phyloP scores from a whole-genome alignment of 2,797 vertebrate genomes.

The Enteromius unitaeniatus region DNA sequence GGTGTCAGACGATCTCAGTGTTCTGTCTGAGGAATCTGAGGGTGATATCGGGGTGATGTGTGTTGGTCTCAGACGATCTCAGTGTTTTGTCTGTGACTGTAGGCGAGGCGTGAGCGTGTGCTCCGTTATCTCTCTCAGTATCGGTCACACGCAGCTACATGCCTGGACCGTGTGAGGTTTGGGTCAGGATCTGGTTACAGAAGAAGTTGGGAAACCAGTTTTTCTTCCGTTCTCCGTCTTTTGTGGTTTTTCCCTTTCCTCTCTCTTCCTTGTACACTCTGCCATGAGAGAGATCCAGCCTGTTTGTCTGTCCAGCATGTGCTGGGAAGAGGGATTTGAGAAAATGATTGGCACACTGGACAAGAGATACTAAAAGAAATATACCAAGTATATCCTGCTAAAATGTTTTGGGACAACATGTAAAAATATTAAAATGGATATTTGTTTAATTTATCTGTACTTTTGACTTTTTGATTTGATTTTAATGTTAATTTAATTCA shows the following conservation, averaged over 20 bases:
- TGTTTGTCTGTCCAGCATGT: not conserved
- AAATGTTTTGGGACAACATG: too few relatives aligned
- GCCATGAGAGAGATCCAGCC: not conserved
- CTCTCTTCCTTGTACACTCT: not conserved
- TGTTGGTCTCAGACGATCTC: too few relatives aligned
- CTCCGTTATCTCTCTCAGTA: slow-evolving; percentile 2
- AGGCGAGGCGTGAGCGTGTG: not conserved
- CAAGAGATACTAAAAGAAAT: too few relatives aligned
- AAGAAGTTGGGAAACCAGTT: not conserved
- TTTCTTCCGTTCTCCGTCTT: not conserved
- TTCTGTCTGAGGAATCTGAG: too few relatives aligned
- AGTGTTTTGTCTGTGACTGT: not conserved
- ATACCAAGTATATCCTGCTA: too few relatives aligned
- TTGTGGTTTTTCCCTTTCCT: not conserved
- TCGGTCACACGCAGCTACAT: slow-evolving; percentile 19
- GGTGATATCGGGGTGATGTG: too few relatives aligned
- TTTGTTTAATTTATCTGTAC: too few relatives aligned
- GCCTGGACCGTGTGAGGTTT: not conserved
- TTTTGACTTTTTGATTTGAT: too few relatives aligned
- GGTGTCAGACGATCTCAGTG: too few relatives aligned
- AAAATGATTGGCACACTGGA: too few relatives aligned
- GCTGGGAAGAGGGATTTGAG: not conserved
- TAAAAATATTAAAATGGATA: too few relatives aligned
- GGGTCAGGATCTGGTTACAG: slow-evolving; percentile 25
- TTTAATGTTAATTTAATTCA: too few relatives aligned